A percentile compares a stretch with the other conserved stretches of the same genome.
Evolutionary conservation across 53 echinoderm and acorn worm genomes (phyloP).

Genomic region (Mesocentrotus franciscanus): DNA sequence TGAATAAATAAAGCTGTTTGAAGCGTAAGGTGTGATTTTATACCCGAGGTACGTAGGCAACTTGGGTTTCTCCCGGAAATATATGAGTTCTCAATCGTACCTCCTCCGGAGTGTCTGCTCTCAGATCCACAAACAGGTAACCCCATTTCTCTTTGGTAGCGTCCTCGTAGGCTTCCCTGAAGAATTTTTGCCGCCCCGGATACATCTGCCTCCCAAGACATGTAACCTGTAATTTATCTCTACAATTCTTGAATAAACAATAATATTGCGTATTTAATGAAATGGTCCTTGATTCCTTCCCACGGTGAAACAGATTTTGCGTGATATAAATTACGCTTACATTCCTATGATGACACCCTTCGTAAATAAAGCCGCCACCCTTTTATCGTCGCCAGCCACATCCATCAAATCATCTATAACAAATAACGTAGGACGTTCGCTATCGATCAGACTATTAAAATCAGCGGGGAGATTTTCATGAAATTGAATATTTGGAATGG

Average conservation of each 20-base stretch:
- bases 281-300: conserved; percentile 71
- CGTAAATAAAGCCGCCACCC: conserved; percentile 62
- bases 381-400: conserved; percentile 23
- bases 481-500: conserved; percentile 59
- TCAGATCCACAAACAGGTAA: conserved; percentile 69
- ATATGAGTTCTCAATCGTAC: conserved; percentile 69
- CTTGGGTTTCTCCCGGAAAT: conserved; percentile 62
- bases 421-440: conserved; percentile 42
- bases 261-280: conserved; percentile 68
- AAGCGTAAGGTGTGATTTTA: not conserved
- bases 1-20: not conserved
- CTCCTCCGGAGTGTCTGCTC: no score
- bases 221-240: conserved; percentile 57
- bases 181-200: conserved; percentile 32
- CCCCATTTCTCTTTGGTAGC: conserved; percentile 59
- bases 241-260: conserved; percentile 67
- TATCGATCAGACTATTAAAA: conserved; percentile 45
- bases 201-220: conserved; percentile 65
- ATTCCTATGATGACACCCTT: conserved; percentile 77
- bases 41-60: conserved; percentile 13
- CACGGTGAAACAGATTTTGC: conserved; percentile 70
- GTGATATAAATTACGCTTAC: conserved; percentile 63
- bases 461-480: conserved; percentile 68
- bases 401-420: conserved; percentile 76
- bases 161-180: conserved; percentile 53